Evolutionary conservation across 2,888 invertebrate genomes (phyloP).

Genomic region (Ganaspis brasiliensis): DNA sequence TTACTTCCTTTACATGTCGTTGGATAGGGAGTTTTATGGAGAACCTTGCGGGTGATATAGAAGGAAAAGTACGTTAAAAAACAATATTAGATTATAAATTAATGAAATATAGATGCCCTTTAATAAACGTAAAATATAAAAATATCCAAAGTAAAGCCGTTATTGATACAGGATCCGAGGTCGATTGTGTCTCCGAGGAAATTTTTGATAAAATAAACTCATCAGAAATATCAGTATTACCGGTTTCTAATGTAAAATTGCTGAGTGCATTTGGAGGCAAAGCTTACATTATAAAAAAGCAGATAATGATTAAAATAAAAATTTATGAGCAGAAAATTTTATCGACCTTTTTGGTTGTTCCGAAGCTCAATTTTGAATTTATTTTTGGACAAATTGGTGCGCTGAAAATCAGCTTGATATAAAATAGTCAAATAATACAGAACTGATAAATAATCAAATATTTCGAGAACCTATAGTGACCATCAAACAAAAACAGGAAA

Average conservation of each 20-base stretch:
- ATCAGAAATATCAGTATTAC: neutral
- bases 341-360: neutral
- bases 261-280: neutral
- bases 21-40: neutral
- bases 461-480: neutral
- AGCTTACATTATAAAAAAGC: neutral
- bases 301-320: neutral
- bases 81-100: neutral
- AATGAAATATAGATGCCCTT: neutral
- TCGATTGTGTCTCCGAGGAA: neutral
- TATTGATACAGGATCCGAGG: neutral
- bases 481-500: neutral
- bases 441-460: neutral
- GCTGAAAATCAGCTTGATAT: neutral
- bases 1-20: neutral
- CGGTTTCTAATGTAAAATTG: neutral
- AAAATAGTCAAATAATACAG: neutral
- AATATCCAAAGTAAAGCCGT: neutral
- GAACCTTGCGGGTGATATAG: neutral
- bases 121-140: neutral
- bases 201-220: neutral
- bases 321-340: neutral
- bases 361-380: neutral
- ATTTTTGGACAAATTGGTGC: neutral
- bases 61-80: neutral